These are phyloP conservation scores for Tromatobia lineatoria DNA, from an alignment of 2,888 invertebrate species.

Conservation along the genomic window DNA sequence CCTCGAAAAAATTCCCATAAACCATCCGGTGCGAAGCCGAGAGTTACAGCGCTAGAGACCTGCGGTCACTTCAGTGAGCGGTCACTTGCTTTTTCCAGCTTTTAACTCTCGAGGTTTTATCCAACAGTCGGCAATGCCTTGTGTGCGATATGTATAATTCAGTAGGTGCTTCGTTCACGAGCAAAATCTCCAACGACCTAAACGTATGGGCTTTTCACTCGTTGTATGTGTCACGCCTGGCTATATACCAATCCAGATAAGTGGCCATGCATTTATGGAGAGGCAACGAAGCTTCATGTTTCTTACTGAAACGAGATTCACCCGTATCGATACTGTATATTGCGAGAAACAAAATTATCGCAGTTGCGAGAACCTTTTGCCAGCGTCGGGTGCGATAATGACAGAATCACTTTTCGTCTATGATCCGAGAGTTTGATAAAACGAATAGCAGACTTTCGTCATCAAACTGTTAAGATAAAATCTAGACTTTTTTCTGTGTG, in stretches of 20 bases:
- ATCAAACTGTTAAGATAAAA: background rate
- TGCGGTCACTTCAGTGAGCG: constrained; percentile 47
- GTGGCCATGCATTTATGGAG: constrained; percentile 85
- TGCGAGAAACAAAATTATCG: constrained; percentile 40
- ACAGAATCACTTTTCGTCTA: constrained; percentile 22
- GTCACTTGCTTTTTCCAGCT: constrained; percentile 78
- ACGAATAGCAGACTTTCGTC: background rate
- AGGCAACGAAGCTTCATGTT: constrained; percentile 46
- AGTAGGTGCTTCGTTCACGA: constrained; percentile 77
- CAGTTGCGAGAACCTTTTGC: constrained; percentile 1
- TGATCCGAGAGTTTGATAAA: background rate
- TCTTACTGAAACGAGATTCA: constrained; percentile 27
- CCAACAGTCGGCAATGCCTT: constrained; percentile 24
- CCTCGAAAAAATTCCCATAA: constrained; percentile 11
- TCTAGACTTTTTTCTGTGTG: background rate
- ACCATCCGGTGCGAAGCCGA: constrained; percentile 4
- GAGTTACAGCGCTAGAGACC: constrained; percentile 21
- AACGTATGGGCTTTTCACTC: constrained; percentile 76
- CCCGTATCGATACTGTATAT: background rate
- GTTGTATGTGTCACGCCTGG: constrained; percentile 76
- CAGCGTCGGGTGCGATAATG: constrained; percentile 20
- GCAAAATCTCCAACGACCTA: constrained; percentile 68
- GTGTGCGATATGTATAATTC: constrained; percentile 83
- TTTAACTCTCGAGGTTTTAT: constrained; percentile 77
- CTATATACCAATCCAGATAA: constrained; percentile 83